phyloP scores from a whole-genome alignment of 2,888 invertebrate genomes.

The Drosophila sordidula region DNA sequence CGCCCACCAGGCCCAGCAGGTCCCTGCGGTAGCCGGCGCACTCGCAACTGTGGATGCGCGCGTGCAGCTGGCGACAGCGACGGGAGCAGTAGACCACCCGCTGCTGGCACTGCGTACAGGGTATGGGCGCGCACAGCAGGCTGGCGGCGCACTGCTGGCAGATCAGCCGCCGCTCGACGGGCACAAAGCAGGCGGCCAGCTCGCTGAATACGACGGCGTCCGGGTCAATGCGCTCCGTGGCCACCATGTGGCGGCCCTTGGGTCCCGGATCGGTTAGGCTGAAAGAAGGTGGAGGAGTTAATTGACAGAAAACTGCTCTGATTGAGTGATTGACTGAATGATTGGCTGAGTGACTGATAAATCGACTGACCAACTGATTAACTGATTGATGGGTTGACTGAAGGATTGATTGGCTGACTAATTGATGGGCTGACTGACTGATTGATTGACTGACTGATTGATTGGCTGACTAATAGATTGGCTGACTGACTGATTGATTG shows the following conservation, averaged over 20 bases:
- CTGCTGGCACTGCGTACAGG: conserved; percentile 89
- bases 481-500: too few relatives aligned
- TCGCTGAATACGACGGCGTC: conserved; percentile 93
- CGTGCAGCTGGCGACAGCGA: conserved; percentile 87
- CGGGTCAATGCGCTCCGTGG: conserved; percentile 86
- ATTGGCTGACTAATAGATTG: too few relatives aligned
- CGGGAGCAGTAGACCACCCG: conserved; percentile 89
- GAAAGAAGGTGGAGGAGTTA: background rate
- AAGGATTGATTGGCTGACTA: too few relatives aligned
- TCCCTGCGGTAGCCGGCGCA: conserved; percentile 88
- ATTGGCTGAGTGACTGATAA: too few relatives aligned
- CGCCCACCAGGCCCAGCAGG: conserved; percentile 91
- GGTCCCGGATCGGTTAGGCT: conserved; percentile 23
- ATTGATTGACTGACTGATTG: too few relatives aligned
- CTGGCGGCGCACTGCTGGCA: conserved; percentile 91
- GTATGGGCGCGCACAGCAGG: conserved; percentile 87
- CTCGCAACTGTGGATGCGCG: conserved; percentile 89
- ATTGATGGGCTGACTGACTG: too few relatives aligned
- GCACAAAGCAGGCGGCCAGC: conserved; percentile 92
- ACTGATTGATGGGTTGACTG: too few relatives aligned
- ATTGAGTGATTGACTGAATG: too few relatives aligned
- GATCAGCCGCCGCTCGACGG: conserved; percentile 85
- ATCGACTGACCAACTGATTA: too few relatives aligned
- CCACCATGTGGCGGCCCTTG: conserved; percentile 84
- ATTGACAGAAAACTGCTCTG: background rate